phyloP scores from a whole-genome alignment of 2,888 invertebrate species.

The Drosophila acutilabella region DNA sequence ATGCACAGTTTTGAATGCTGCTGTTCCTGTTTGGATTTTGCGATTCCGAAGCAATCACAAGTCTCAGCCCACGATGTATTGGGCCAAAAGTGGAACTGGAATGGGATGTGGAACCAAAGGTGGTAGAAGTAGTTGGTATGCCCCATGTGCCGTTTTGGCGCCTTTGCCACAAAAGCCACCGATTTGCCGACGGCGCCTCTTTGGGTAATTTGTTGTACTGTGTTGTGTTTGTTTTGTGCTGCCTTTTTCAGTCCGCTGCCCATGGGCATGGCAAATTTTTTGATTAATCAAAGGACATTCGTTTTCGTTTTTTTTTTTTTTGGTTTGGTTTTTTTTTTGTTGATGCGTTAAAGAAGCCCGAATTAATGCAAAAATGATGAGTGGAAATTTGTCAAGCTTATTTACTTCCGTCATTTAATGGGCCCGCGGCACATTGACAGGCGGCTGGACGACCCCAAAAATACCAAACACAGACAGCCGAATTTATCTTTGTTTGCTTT shows the following conservation, averaged over 20 bases:
- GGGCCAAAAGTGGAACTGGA: neutral
- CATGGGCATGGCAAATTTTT: constrained; percentile 69
- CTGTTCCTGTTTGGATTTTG: constrained; percentile 33
- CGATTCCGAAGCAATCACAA: constrained; percentile 42
- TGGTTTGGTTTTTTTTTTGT: constrained; percentile 32
- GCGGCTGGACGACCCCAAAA: constrained; percentile 45
- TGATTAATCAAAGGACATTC: constrained; percentile 80
- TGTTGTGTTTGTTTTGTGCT: constrained; percentile 53
- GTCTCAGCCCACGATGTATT: constrained; percentile 34
- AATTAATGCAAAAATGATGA: constrained; percentile 84
- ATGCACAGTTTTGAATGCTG: constrained; percentile 46
- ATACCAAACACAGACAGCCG: constrained; percentile 6
- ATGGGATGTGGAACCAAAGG: neutral
- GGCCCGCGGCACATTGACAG: constrained; percentile 71
- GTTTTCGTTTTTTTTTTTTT: constrained; percentile 62
- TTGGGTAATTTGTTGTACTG: constrained; percentile 77
- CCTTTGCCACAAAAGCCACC: constrained; percentile 61
- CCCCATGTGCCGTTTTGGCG: constrained; percentile 57
- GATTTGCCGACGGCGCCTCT: constrained; percentile 70
- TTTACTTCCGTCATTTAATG: constrained; percentile 82
- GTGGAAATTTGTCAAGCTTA: constrained; percentile 84
- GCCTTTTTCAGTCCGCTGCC: constrained; percentile 42
- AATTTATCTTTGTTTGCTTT: constrained; percentile 75
- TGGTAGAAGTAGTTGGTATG: constrained; percentile 12
- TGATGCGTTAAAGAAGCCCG: constrained; percentile 77